Evolutionary conservation across 2,113 vertebrate species (phyloP).

Genomic region (Crotophaga sulcirostris): DNA sequence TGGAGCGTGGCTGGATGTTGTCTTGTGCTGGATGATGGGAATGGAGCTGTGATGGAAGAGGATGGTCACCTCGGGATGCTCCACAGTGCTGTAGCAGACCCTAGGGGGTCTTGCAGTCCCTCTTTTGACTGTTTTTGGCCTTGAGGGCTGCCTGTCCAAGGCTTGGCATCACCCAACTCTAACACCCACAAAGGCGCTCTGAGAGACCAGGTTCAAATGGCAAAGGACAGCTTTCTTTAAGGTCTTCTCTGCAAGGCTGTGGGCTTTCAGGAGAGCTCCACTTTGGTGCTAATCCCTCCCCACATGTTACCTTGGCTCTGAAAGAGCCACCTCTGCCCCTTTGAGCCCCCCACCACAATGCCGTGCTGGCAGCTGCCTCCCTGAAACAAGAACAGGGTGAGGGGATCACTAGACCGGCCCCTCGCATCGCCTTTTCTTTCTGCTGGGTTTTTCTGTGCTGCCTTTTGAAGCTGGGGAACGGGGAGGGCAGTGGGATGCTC

Average conservation of each 20-base stretch:
- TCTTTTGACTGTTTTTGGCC: not conserved
- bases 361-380: not conserved
- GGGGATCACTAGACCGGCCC: fast-evolving
- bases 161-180: fast-evolving
- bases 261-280: not conserved
- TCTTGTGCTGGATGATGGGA: too few species aligned
- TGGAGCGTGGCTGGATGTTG: not conserved
- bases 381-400: not conserved
- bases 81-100: fast-evolving
- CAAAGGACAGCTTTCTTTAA: not conserved
- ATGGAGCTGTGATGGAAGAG: not conserved
- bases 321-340: not conserved
- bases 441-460: not conserved
- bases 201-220: not conserved
- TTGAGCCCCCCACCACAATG: not conserved
- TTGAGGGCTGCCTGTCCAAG: not conserved
- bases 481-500: not conserved
- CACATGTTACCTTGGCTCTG: fast-evolving
- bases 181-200: not conserved
- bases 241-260: not conserved
- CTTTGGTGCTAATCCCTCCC: not conserved
- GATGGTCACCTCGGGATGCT: fast-evolving
- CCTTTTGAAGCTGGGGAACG: not conserved
- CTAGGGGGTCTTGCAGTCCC: not conserved
- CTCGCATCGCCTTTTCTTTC: fast-evolving